Evolutionary conservation across 2,797 vertebrate species (phyloP).

Genomic region (Epinephelus awoara): DNA sequence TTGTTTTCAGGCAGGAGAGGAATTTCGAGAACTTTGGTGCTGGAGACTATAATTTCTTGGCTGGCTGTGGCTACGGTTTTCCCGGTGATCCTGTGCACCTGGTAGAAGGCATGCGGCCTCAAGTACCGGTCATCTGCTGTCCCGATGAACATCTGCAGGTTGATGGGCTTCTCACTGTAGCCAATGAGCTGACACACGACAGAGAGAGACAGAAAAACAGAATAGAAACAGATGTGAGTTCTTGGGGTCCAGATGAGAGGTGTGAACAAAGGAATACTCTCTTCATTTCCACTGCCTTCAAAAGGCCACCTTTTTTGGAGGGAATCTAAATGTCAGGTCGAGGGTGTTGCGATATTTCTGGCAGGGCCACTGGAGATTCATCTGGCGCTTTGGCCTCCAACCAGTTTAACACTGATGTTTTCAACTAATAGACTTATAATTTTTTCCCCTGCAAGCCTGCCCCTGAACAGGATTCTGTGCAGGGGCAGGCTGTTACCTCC

Average conservation of each 20-base stretch:
- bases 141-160: conserved; percentile 99
- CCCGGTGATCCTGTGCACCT: conserved; percentile 99
- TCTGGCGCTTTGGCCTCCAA: conserved; percentile 67
- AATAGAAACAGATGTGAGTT: conserved; percentile 68
- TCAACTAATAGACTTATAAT: conserved; percentile 62
- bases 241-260: conserved; percentile 55
- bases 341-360: conserved; percentile 71
- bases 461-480: conserved; percentile 29
- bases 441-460: conserved; percentile 54
- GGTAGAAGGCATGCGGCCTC: conserved; percentile 98
- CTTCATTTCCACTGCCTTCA: conserved; percentile 62
- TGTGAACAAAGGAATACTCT: conserved; percentile 64
- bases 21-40: conserved; percentile 98
- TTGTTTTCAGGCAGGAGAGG: conserved; percentile 98
- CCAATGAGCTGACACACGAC: conserved; percentile 91
- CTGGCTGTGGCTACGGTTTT: conserved; percentile 98
- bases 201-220: conserved; percentile 52
- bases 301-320: conserved; percentile 57
- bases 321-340: conserved; percentile 71
- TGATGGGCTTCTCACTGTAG: conserved; percentile 96
- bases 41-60: conserved; percentile 95
- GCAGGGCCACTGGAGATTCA: conserved; percentile 66
- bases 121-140: conserved; percentile 98
- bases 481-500: conserved; percentile 33
- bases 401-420: conserved; percentile 60